A percentile compares a stretch with the other conserved stretches of the same genome.
These are phyloP conservation scores for Orycteropus afer DNA, from an alignment of 2,113 vertebrate genomes.

Conservation along the genomic window DNA sequence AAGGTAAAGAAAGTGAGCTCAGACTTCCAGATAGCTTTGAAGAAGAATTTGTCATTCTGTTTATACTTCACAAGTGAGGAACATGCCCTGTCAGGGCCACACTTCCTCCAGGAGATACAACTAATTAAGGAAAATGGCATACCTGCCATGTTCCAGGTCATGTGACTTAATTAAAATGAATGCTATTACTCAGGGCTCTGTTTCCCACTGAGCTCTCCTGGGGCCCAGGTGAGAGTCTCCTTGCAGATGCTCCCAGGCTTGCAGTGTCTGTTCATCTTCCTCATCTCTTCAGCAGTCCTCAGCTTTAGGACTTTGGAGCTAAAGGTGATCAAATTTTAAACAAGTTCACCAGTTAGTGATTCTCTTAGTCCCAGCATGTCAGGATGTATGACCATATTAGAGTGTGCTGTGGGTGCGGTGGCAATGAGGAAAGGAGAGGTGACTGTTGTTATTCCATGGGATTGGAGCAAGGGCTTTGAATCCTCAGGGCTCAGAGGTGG, in stretches of 20 bases:
- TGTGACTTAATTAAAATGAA: not conserved
- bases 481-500: not conserved
- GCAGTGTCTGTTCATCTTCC: too few relatives aligned
- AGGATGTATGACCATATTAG: not conserved
- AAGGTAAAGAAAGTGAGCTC: slow-evolving; percentile 38
- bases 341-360: too few relatives aligned
- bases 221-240: not conserved
- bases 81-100: not conserved
- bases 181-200: rapidly evolving
- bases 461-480: not conserved
- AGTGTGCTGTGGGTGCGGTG: not conserved
- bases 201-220: not conserved
- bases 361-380: not conserved
- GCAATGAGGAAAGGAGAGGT: not conserved
- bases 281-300: not conserved
- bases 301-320: not conserved
- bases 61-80: not conserved
- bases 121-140: not conserved
- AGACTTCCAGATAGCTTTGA: not conserved
- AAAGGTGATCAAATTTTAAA: not conserved
- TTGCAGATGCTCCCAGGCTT: not conserved
- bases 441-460: not conserved
- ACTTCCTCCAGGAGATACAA: not conserved
- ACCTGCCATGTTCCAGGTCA: not conserved
- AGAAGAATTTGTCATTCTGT: not conserved